A percentile compares a stretch with the other conserved stretches of the same genome.
Evolutionary conservation across 2,888 invertebrate genomes (phyloP).

Genomic region (Melinaea marsaeus): DNA sequence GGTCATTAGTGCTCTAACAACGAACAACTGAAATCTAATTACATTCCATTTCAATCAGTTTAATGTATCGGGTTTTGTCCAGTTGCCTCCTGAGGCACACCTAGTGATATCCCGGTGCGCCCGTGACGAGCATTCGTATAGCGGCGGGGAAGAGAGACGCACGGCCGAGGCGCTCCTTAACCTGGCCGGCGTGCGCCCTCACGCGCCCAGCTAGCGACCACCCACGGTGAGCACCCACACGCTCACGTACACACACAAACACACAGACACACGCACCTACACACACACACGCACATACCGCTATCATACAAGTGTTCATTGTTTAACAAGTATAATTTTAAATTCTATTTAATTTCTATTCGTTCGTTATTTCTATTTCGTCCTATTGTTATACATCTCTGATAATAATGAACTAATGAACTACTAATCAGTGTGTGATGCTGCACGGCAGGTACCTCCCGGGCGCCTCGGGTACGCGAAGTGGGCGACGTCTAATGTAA

Average conservation of each 20-base stretch:
- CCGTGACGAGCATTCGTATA: slow-evolving; percentile 96
- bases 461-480: slow-evolving; percentile 13
- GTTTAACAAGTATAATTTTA: slow-evolving; percentile 7
- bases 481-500: slow-evolving; percentile 30
- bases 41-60: too few species aligned
- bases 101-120: slow-evolving; percentile 90
- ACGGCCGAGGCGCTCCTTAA: slow-evolving; percentile 73
- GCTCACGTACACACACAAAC: neutral
- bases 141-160: slow-evolving; percentile 80
- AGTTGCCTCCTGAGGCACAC: slow-evolving; percentile 70
- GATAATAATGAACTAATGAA: too few species aligned
- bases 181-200: slow-evolving; percentile 62
- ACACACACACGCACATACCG: slow-evolving; percentile 1
- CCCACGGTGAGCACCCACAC: slow-evolving; percentile 8
- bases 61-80: slow-evolving; percentile 16
- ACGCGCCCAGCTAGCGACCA: slow-evolving; percentile 39
- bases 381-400: too few species aligned
- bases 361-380: too few species aligned
- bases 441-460: slow-evolving; percentile 12
- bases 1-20: slow-evolving; percentile 38
- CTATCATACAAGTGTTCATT: too few species aligned
- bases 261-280: neutral
- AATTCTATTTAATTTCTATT: too few species aligned
- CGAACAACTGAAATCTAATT: too few species aligned
- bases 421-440: slow-evolving; percentile 17